Conservation (phyloP, 1,140 invertebrate species). For the Drosophila paulistorum region DNA sequence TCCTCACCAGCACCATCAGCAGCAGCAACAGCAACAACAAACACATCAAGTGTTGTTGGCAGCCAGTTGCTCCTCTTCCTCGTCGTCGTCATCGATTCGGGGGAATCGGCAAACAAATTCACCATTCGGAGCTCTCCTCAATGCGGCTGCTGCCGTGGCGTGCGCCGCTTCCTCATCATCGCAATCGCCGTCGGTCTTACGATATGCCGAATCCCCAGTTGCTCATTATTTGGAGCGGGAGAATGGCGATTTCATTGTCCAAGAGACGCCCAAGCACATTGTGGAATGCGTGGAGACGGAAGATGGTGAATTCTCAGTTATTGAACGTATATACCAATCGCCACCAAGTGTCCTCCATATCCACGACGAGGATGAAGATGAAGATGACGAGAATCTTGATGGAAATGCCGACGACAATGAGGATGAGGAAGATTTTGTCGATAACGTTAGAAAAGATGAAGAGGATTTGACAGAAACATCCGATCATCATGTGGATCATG, state of each 20-base stretch:
- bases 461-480: slow-evolving; percentile 20
- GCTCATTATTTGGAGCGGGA: slow-evolving; percentile 80
- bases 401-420: slow-evolving; percentile 25
- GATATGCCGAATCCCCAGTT: slow-evolving; percentile 77
- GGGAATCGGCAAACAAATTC: slow-evolving; percentile 62
- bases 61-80: slow-evolving; percentile 21
- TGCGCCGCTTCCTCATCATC: slow-evolving; percentile 61
- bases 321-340: slow-evolving; percentile 81
- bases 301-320: slow-evolving; percentile 79
- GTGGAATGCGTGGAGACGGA: slow-evolving; percentile 81
- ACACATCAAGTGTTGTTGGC: slow-evolving; percentile 3
- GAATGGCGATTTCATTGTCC: slow-evolving; percentile 81
- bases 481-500: slow-evolving; percentile 31
- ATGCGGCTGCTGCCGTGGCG: slow-evolving; percentile 65
- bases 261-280: slow-evolving; percentile 80
- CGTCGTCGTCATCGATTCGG: slow-evolving; percentile 9
- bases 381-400: slow-evolving; percentile 55
- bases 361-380: slow-evolving; percentile 77
- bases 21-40: slow-evolving; percentile 22
- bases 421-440: slow-evolving; percentile 31
- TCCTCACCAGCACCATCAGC: slow-evolving; percentile 21
- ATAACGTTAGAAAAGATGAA: slow-evolving; percentile 36
- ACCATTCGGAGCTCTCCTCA: slow-evolving; percentile 64
- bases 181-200: slow-evolving; percentile 58
- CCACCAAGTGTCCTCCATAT: slow-evolving; percentile 80